Conservation (phyloP, 2,797 vertebrate genomes). For the Rallus crepitans region DNA sequence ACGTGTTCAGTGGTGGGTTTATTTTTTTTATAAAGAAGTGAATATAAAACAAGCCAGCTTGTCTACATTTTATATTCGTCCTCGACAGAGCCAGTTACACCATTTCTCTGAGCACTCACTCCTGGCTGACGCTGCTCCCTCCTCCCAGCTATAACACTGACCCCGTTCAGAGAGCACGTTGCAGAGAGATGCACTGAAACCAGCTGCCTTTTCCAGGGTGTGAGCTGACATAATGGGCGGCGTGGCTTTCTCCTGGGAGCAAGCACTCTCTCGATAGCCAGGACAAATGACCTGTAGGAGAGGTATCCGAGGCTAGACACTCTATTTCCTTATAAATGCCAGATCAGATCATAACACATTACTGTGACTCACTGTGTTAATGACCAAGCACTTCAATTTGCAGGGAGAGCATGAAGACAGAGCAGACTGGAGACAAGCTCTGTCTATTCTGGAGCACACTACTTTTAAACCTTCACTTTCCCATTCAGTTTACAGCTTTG, state of each 20-base stretch:
- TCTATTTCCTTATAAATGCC: slow-evolving; percentile 71
- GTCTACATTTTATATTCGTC: background rate
- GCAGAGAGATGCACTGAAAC: slow-evolving; percentile 22
- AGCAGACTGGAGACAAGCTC: background rate
- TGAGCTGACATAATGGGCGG: slow-evolving; percentile 77
- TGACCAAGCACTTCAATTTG: slow-evolving; percentile 34
- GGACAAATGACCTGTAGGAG: slow-evolving; percentile 75
- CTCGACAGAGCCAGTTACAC: slow-evolving; percentile 37
- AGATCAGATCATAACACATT: slow-evolving; percentile 64
- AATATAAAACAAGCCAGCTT: slow-evolving; percentile 44
- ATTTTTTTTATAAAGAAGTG: slow-evolving; percentile 51
- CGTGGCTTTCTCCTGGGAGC: slow-evolving; percentile 69
- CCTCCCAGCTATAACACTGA: slow-evolving; percentile 68
- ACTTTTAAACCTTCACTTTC: background rate
- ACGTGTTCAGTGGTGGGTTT: background rate
- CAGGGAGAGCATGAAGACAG: background rate
- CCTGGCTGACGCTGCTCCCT: slow-evolving; percentile 65
- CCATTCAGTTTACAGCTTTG: background rate
- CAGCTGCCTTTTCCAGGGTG: slow-evolving; percentile 68
- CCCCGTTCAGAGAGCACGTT: slow-evolving; percentile 71
- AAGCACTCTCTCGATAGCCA: slow-evolving; percentile 66
- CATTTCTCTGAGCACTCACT: slow-evolving; percentile 54
- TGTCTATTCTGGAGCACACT: background rate
- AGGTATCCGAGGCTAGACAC: slow-evolving; percentile 39
- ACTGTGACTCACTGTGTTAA: slow-evolving; percentile 31